These are phyloP conservation scores for Tolypeutes matacus DNA, from an alignment of 2,797 vertebrate species.

Conservation along the genomic window DNA sequence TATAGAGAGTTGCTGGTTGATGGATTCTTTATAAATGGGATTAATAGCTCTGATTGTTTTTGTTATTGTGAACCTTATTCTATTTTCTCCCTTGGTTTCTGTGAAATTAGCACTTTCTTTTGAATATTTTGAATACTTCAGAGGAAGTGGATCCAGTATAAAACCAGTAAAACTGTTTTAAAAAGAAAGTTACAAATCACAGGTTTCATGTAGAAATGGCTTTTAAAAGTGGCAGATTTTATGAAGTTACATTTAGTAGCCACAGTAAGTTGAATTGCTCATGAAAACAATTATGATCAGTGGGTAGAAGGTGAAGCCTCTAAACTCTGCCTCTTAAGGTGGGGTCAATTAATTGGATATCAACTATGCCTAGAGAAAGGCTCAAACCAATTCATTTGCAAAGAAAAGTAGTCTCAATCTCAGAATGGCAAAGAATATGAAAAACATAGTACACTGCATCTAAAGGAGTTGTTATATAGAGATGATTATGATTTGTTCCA, in stretches of 20 bases:
- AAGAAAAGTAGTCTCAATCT: constrained; percentile 93
- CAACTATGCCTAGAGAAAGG: constrained; percentile 94
- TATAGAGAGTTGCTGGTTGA: constrained; percentile 92
- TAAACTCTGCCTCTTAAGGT: constrained; percentile 94
- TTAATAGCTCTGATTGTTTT: constrained; percentile 96
- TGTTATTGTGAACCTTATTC: constrained; percentile 94
- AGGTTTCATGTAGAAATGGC: constrained; percentile 94
- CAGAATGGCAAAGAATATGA: constrained; percentile 95
- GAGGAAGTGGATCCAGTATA: constrained; percentile 93
- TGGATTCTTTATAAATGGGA: constrained; percentile 95
- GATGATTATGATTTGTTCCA: constrained; percentile 95
- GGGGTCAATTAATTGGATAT: constrained; percentile 94
- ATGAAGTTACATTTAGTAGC: constrained; percentile 95
- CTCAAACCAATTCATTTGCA: constrained; percentile 92
- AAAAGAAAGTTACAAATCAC: constrained; percentile 95
- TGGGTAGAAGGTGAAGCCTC: constrained; percentile 95
- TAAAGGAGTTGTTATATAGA: constrained; percentile 92
- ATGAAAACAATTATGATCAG: constrained; percentile 96
- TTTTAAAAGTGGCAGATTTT: constrained; percentile 93
- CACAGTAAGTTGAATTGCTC: constrained; percentile 94
- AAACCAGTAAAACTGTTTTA: constrained; percentile 96
- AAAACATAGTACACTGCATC: constrained; percentile 93
- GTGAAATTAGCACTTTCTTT: constrained; percentile 92
- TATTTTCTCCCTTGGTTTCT: constrained; percentile 95
- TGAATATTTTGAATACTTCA: constrained; percentile 98